Percentiles rank a stretch among this genome's conserved stretches.
Conservation (phyloP, 2,797 vertebrate species). For the Pipistrellus pipistrellus region DNA sequence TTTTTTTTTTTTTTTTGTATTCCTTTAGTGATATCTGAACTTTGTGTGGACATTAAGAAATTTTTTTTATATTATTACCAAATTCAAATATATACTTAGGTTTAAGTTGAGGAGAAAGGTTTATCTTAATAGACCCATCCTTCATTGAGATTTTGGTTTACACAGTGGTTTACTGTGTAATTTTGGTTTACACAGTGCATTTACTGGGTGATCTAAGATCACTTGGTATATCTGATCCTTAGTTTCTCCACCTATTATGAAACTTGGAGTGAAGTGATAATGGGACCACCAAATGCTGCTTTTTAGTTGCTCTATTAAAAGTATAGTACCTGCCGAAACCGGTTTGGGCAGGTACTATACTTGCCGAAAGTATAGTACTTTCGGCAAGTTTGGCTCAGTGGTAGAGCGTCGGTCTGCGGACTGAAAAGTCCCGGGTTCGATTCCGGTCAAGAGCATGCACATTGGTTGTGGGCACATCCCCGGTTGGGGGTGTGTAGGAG, state of each 20-base stretch:
- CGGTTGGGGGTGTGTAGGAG: no score
- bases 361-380: no score
- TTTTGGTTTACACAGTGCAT: no score
- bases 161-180: no score
- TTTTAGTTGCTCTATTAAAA: not conserved
- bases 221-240: not conserved
- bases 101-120: not conserved
- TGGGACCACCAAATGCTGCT: not conserved
- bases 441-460: no score
- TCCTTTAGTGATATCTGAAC: not conserved
- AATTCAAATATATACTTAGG: not conserved
- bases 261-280: not conserved
- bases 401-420: no score
- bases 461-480: no score
- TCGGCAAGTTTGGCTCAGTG: no score
- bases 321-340: not conserved
- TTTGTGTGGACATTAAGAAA: not conserved
- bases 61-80: not conserved
- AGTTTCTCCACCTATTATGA: not conserved
- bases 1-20: not conserved
- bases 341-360: no score
- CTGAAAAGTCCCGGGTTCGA: no score
- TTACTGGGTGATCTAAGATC: not conserved
- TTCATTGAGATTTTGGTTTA: not conserved
- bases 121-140: not conserved